A percentile compares a stretch with the other conserved stretches of the same genome.
phyloP scores from a whole-genome alignment of 1,140 invertebrate genomes.

The Neelides sp. region DNA sequence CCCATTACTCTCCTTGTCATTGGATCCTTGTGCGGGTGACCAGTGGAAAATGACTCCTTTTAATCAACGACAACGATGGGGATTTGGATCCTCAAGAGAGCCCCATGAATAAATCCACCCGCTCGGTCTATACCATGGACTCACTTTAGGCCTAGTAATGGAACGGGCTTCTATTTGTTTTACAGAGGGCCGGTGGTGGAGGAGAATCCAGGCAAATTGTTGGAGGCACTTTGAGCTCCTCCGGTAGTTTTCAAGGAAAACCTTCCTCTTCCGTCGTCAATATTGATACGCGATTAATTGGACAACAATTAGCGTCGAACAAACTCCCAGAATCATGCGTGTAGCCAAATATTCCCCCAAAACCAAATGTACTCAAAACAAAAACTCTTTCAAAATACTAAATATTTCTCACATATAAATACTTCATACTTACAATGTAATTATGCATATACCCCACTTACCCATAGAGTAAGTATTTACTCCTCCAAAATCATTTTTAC shows the following conservation, averaged over 20 bases:
- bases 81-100: neutral
- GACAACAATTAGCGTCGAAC: conserved; percentile 31
- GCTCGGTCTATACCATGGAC: neutral
- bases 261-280: conserved; percentile 28
- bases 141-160: neutral
- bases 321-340: conserved; percentile 31
- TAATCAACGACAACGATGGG: conserved; percentile 21
- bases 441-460: no score
- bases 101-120: neutral
- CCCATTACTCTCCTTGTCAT: conserved; percentile 9
- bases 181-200: conserved; percentile 1
- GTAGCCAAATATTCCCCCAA: conserved; percentile 9
- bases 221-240: conserved; percentile 19
- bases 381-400: no score
- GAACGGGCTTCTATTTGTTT: conserved; percentile 9
- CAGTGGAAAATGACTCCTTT: conserved; percentile 19
- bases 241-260: conserved; percentile 29
- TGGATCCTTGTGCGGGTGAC: conserved; percentile 16
- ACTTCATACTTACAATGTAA: neutral
- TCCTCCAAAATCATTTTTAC: no score
- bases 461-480: neutral
- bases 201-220: conserved; percentile 12
- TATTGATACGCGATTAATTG: conserved; percentile 31
- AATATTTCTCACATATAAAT: neutral
- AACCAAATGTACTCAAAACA: conserved; percentile 4